Percentiles rank a stretch among this genome's conserved stretches.
phyloP scores from a whole-genome alignment of 2,888 invertebrate species.

The Diarsia mendica region DNA sequence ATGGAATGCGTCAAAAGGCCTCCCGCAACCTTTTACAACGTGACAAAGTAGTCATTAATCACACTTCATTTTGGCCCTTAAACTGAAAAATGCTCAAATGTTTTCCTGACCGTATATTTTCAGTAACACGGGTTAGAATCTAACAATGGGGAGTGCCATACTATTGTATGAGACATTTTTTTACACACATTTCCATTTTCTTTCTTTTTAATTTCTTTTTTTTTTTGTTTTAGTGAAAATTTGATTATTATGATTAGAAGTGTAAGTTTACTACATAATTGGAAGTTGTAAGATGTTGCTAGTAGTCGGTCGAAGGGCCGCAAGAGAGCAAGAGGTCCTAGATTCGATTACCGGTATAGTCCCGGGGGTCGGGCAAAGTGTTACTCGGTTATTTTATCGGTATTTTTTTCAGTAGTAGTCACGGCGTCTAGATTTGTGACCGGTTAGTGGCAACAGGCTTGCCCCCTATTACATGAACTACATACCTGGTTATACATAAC shows the following conservation, averaged over 20 bases:
- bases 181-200: not conserved
- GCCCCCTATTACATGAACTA: not conserved
- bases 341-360: not conserved
- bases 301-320: not conserved
- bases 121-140: conserved; percentile 30
- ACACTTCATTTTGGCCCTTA: conserved; percentile 44
- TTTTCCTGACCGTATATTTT: conserved; percentile 46
- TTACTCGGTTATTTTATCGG: not conserved
- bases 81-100: conserved; percentile 47
- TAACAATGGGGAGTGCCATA: conserved; percentile 27
- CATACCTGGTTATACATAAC: no score
- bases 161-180: conserved; percentile 6
- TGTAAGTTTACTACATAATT: not conserved
- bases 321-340: not conserved
- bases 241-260: not conserved
- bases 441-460: not conserved
- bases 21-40: conserved; percentile 33
- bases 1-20: conserved; percentile 44
- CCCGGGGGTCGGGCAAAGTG: not conserved
- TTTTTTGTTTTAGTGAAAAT: not conserved
- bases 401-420: no score
- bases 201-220: no score
- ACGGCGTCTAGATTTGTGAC: not conserved
- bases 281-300: not conserved
- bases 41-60: conserved; percentile 58